A percentile compares a stretch with the other conserved stretches of the same genome.
phyloP scores from a whole-genome alignment of 2,888 invertebrate species.

The Lacanobia wlatinum region DNA sequence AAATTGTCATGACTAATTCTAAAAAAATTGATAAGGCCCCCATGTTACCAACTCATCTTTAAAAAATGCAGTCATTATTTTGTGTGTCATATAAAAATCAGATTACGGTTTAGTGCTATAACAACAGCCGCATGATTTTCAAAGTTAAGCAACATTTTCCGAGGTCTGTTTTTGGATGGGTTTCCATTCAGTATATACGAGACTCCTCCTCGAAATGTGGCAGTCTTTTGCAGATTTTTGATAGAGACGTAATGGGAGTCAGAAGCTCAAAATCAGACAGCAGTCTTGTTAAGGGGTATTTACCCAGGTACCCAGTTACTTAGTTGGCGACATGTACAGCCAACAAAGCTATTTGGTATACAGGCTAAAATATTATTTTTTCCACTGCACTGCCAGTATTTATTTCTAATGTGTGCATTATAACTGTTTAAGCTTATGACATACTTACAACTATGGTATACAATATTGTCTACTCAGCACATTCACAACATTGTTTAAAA shows the following conservation, averaged over 20 bases:
- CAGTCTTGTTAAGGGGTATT: not conserved
- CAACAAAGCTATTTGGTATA: no score
- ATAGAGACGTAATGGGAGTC: not conserved
- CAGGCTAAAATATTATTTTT: no score
- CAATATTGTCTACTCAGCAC: no score
- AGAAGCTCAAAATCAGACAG: not conserved
- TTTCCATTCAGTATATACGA: not conserved
- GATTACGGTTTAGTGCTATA: no score
- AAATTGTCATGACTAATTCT: slow-evolving; percentile 22
- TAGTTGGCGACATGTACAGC: not conserved
- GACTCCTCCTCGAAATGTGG: not conserved
- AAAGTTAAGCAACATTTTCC: not conserved
- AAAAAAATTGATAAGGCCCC: slow-evolving; percentile 47
- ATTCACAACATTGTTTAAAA: no score
- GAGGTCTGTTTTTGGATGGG: not conserved
- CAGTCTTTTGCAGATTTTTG: not conserved
- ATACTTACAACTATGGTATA: no score
- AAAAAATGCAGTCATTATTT: slow-evolving; percentile 9
- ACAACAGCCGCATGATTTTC: not conserved
- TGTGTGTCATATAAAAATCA: slow-evolving; percentile 12
- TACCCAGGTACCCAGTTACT: not conserved
- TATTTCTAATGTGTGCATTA: no score
- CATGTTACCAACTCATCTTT: slow-evolving; percentile 29
- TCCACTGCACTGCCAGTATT: no score
- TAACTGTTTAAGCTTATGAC: no score